These are phyloP conservation scores for Formicarius rufipectus DNA, from an alignment of 2,113 vertebrate genomes.

Conservation along the genomic window DNA sequence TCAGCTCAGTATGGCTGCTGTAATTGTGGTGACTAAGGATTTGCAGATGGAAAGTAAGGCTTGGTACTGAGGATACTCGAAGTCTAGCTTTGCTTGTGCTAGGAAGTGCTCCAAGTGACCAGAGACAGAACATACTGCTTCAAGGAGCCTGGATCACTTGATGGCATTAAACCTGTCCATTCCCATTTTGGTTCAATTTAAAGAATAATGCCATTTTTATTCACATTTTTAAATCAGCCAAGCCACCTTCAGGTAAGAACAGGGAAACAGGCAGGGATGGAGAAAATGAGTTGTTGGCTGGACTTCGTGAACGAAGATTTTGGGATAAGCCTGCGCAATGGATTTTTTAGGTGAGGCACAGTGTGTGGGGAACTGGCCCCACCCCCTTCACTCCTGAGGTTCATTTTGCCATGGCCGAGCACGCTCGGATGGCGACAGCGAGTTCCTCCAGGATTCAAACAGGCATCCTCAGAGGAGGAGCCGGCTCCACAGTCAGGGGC, in stretches of 20 bases:
- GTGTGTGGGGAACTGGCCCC: no score
- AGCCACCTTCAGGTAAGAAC: background rate
- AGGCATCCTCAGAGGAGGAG: no score
- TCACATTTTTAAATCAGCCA: background rate
- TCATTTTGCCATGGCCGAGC: no score
- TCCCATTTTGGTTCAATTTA: background rate
- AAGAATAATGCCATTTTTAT: background rate
- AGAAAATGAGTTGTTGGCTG: no score
- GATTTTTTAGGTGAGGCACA: no score
- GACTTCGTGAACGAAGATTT: no score
- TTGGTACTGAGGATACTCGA: background rate
- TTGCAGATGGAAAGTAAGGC: background rate
- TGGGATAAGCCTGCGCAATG: no score
- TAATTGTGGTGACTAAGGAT: background rate
- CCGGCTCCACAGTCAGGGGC: no score
- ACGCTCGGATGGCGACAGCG: no score
- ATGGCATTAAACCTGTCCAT: background rate
- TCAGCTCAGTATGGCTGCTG: background rate
- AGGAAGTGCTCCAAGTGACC: background rate
- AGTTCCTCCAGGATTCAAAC: no score
- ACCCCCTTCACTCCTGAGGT: no score
- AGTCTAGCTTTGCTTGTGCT: background rate
- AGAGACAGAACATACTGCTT: background rate
- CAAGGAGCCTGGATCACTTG: background rate
- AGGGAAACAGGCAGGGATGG: background rate